Percentiles rank a stretch among this genome's conserved stretches.
Conservation (phyloP, 2,797 vertebrate species). For the Pelochelys cantorii region DNA sequence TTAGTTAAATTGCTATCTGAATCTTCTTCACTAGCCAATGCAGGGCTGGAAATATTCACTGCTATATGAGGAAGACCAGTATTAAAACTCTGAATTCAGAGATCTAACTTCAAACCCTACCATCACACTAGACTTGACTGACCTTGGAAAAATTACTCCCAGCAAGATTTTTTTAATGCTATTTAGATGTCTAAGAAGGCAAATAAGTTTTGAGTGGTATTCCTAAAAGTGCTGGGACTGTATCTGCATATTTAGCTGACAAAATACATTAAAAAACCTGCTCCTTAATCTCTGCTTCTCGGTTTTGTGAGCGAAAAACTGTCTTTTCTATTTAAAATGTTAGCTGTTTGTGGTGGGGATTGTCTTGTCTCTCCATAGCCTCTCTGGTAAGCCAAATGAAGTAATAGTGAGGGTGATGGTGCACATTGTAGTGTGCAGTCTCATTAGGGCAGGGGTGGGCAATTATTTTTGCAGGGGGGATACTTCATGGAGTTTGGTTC, state of each 20-base stretch:
- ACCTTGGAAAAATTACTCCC: neutral
- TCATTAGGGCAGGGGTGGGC: too few relatives aligned
- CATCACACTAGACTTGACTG: neutral
- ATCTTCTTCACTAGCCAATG: neutral
- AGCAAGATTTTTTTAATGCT: neutral
- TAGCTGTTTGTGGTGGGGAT: too few relatives aligned
- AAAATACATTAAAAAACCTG: neutral
- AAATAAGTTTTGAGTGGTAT: neutral
- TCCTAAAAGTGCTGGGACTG: neutral
- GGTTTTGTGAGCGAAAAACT: neutral
- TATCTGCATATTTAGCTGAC: neutral
- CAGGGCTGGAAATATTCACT: neutral
- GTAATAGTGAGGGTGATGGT: neutral
- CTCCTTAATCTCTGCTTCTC: neutral
- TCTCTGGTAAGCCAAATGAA: neutral
- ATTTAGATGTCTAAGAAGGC: neutral
- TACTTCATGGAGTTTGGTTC: too few relatives aligned
- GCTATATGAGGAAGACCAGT: neutral
- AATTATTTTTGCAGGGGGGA: too few relatives aligned
- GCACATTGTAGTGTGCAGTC: neutral
- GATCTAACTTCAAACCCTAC: neutral
- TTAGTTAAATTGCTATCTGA: neutral
- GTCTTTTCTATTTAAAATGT: neutral
- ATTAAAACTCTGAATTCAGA: neutral
- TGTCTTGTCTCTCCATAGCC: neutral